Conservation (phyloP, 2,888 invertebrate genomes). For the Chydorus sphaericus region DNA sequence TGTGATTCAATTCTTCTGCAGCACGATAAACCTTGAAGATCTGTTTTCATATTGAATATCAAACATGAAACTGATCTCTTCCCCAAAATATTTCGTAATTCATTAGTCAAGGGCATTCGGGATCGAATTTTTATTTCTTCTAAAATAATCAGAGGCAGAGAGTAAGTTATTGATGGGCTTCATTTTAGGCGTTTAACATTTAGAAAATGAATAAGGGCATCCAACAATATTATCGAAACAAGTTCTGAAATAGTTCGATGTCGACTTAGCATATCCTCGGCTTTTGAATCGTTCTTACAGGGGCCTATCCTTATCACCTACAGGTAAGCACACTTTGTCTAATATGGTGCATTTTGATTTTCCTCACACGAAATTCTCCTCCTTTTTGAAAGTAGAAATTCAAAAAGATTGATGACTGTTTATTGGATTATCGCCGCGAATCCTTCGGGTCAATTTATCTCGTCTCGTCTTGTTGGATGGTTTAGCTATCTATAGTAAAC, state of each 20-base stretch:
- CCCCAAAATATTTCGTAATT: too few species aligned
- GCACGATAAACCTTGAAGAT: too few species aligned
- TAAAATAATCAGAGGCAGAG: too few species aligned
- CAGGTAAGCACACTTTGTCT: slow-evolving; percentile 46
- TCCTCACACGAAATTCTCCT: background rate
- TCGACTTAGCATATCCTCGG: slow-evolving; percentile 71
- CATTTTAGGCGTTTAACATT: too few species aligned
- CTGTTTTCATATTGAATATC: too few species aligned
- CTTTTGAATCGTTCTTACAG: slow-evolving; percentile 72
- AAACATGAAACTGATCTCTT: too few species aligned
- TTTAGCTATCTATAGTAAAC: slow-evolving; percentile 63
- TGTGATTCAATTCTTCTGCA: too few species aligned
- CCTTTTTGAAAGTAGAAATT: background rate
- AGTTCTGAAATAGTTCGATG: slow-evolving; percentile 47
- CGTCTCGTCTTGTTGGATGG: slow-evolving; percentile 68
- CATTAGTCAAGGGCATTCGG: too few species aligned
- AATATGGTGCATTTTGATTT: background rate
- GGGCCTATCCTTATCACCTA: slow-evolving; percentile 74
- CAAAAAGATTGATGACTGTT: slow-evolving; percentile 64
- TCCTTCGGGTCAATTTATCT: slow-evolving; percentile 72
- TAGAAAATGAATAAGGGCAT: too few species aligned
- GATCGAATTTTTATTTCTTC: too few species aligned
- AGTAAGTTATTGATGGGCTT: too few species aligned
- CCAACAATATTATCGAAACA: slow-evolving; percentile 42
- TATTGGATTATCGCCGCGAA: slow-evolving; percentile 72